Conservation (phyloP, 2,888 invertebrate genomes). For the Adelphocoris suturalis region DNA sequence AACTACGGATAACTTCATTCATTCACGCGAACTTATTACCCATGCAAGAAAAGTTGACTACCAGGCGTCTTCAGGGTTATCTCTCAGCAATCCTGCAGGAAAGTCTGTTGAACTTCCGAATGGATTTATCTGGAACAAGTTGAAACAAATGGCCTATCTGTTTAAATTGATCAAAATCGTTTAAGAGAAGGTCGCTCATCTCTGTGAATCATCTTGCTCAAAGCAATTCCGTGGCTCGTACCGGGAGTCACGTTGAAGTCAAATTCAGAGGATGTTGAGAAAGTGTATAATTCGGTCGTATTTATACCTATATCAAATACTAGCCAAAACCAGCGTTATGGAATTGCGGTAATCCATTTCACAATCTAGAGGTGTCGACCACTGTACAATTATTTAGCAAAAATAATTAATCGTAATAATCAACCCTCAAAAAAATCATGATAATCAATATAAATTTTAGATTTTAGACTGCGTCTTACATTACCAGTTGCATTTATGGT, state of each 20-base stretch:
- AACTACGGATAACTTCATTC: slow-evolving; percentile 38
- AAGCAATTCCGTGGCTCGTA: neutral
- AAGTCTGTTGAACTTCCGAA: slow-evolving; percentile 39
- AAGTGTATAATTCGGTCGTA: neutral
- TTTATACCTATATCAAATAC: too few relatives aligned
- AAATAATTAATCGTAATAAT: too few relatives aligned
- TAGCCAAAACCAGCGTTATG: too few relatives aligned
- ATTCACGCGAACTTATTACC: slow-evolving; percentile 49
- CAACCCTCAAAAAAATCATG: too few relatives aligned
- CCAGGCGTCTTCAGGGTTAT: slow-evolving; percentile 35
- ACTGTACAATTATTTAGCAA: too few relatives aligned
- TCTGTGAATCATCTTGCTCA: neutral
- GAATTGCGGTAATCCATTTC: too few relatives aligned
- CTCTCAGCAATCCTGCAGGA: slow-evolving; percentile 11
- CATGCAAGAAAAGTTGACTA: slow-evolving; percentile 51
- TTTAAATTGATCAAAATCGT: slow-evolving; percentile 3
- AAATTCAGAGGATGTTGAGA: too few relatives aligned
- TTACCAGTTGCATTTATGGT: too few relatives aligned
- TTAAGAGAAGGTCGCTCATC: neutral
- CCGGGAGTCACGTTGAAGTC: neutral
- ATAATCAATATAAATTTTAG: too few relatives aligned
- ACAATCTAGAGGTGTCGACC: too few relatives aligned
- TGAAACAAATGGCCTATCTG: slow-evolving; percentile 18
- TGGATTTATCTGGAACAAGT: slow-evolving; percentile 16
- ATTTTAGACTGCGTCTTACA: too few relatives aligned